A percentile compares a stretch with the other conserved stretches of the same genome.
These are phyloP conservation scores for Phytoseiulus persimilis DNA, from an alignment of 2,888 invertebrate genomes.

Conservation along the genomic window DNA sequence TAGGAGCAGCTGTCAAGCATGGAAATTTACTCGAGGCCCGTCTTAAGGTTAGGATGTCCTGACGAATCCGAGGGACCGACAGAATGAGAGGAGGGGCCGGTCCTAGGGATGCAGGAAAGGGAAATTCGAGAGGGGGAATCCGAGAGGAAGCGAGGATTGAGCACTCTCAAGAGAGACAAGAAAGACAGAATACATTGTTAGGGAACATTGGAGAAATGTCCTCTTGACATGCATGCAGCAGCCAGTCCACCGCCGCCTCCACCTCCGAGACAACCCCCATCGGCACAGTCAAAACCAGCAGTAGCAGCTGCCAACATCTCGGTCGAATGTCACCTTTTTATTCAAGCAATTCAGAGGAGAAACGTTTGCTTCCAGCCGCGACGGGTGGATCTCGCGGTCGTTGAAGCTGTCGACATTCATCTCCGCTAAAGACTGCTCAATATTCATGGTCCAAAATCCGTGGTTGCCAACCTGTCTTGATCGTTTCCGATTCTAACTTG, in stretches of 20 bases:
- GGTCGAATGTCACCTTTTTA: neutral
- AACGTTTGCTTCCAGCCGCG: neutral
- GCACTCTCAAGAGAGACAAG: slow-evolving; percentile 5
- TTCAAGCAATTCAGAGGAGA: neutral
- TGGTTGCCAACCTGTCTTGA: no score
- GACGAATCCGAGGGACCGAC: neutral
- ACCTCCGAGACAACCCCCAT: neutral
- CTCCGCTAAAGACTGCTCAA: no score
- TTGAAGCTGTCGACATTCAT: no score
- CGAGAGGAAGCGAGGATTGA: neutral
- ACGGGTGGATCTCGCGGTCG: no score
- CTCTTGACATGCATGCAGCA: neutral
- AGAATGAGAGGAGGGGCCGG: neutral
- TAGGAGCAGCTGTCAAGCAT: neutral
- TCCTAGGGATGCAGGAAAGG: neutral
- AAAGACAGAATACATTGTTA: neutral
- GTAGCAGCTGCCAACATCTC: neutral
- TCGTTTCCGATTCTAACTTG: no score
- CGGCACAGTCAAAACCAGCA: no score
- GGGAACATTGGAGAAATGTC: neutral
- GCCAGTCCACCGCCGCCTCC: neutral
- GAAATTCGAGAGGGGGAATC: neutral
- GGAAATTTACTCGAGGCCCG: neutral
- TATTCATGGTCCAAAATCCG: no score
- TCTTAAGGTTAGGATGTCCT: neutral